phyloP scores from a whole-genome alignment of 2,113 vertebrate genomes.

The Prunella fulvescens region DNA sequence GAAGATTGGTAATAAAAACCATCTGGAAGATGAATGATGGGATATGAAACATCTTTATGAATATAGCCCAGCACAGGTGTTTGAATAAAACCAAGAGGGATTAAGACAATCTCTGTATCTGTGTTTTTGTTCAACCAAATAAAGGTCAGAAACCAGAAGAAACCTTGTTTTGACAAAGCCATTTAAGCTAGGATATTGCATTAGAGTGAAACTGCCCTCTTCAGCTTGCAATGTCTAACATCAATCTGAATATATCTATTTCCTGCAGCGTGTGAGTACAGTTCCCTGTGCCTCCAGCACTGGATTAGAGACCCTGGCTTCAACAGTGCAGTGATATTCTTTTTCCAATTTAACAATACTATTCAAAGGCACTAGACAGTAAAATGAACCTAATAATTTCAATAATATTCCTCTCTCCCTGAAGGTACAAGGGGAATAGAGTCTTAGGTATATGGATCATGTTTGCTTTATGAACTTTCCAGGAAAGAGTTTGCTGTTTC shows the following conservation, averaged over 20 bases:
- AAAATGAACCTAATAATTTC: conserved; percentile 58
- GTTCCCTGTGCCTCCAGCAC: neutral
- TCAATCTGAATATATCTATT: conserved; percentile 36
- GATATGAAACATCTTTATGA: conserved; percentile 40
- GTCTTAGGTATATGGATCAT: conserved; percentile 12
- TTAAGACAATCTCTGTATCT: conserved; percentile 18
- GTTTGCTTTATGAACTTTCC: conserved; percentile 58
- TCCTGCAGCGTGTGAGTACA: neutral
- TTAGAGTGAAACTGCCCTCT: conserved; percentile 3
- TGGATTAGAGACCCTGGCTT: conserved; percentile 20
- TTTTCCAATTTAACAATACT: conserved; percentile 32
- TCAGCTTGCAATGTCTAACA: neutral
- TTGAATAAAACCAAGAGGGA: conserved; percentile 17
- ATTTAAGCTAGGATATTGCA: neutral
- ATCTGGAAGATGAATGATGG: neutral
- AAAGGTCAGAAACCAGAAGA: conserved; percentile 3
- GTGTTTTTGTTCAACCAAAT: neutral
- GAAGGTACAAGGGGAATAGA: conserved; percentile 26
- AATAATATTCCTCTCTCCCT: conserved; percentile 23
- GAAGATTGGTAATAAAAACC: conserved; percentile 41
- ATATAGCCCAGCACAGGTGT: conserved; percentile 30
- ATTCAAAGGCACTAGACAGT: conserved; percentile 48
- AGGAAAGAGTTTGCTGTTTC: conserved; percentile 3
- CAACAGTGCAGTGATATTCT: neutral
- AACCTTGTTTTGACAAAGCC: conserved; percentile 14